Evolutionary conservation across 2,113 vertebrate species (phyloP), one percentile per base, ranked within the genome.

Genomic region (Lepisosteus osseus): DNA sequence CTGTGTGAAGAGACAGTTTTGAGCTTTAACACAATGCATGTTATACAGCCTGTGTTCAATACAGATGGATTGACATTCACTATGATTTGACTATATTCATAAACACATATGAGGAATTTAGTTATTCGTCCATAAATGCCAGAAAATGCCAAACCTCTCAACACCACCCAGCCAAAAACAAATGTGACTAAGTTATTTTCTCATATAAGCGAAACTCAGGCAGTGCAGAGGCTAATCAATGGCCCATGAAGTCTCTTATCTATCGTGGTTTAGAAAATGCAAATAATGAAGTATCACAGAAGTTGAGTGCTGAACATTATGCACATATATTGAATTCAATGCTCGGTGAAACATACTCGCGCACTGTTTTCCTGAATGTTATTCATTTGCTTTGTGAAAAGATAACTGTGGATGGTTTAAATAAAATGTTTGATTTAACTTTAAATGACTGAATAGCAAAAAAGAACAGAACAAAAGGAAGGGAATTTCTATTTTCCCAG

Each of bases 131-230:
- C 84, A 87, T 92, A 29, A 29, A 29, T 29, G 88, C 88, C 86
- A 87, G 80, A 87, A 91, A 91, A 92, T 90, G 90, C 90, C 87
- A 90, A 84, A 90, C 78, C 82, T 86, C 83, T 86, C 89, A 91
- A 86, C 78, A 83, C 86, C 87, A 84, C 76, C 83, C 84, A 86
- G 89, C 79, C 81, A 81, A 82, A 29, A 86, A 89, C 90, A 86
- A 77, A 59, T 59, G 79, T 56, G 29, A 29, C 29, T 29, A 29
- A 29, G 29, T 29, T 29, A 29, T 82, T 88, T 74, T 83, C 42
- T 86, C 88, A 83, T 77, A 71, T 86, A 87, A 86, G 83, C 80
- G 82, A 85, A 83, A 87, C 78, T 87, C 88, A 86, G 86, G 70
- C 79, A 76, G 80, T 84, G 86, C 80, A 81, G 76, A 80, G 89